Evolutionary conservation across 2,888 invertebrate genomes (phyloP), one percentile per base, ranked within the genome.

Genomic region (Drosophila lutescens): DNA sequence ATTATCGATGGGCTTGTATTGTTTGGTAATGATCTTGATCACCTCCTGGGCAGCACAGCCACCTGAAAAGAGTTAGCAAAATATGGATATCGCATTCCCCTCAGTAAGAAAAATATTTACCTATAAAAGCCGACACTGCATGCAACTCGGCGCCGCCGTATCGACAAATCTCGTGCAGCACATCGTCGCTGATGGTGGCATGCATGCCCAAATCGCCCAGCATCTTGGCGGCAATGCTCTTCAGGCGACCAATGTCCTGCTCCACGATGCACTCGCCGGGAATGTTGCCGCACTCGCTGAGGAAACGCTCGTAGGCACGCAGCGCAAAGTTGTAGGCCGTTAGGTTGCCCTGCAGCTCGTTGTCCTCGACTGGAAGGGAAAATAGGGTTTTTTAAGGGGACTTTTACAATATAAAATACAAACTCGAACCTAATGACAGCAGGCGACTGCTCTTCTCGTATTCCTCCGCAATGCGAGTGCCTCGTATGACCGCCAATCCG

Each of bases 141-240:
- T 99, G 99, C 68, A 99, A 93, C 92, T 99, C 99, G 10, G 97
- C 95, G 10, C 98, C 98, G 12, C 99, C 99, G 92, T 97, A 99
- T 36, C 98, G 95, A 90, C 97, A 98, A 93, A 98, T 96, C 93
- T 98, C 99, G 92, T 98, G 98, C 34, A 98, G 95, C 88, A 96
- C 96, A 91, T 99, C 98, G 92, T 99, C 99, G 90, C 97, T 97
- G 43, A 96, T 94, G 40, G 95, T 94, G 17, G 95, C 95, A 58
- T 94, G 92, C 88, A 97, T 95, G 5, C 97, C 96, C 95, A 98
- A 96, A 92, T 99, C 98, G 71, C 94, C 94, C 0, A 98, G 92
- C 62, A 98, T 92, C 93, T 97, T 97, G 50, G 93, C 93, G 20
- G 94, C 93, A 80, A 94, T 94, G 55, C 93, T 95, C 93, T 98